A percentile compares a stretch with the other conserved stretches of the same genome.
These are phyloP conservation scores for Scylla paramamosain DNA, from an alignment of 1,140 invertebrate genomes.

Conservation along the genomic window DNA sequence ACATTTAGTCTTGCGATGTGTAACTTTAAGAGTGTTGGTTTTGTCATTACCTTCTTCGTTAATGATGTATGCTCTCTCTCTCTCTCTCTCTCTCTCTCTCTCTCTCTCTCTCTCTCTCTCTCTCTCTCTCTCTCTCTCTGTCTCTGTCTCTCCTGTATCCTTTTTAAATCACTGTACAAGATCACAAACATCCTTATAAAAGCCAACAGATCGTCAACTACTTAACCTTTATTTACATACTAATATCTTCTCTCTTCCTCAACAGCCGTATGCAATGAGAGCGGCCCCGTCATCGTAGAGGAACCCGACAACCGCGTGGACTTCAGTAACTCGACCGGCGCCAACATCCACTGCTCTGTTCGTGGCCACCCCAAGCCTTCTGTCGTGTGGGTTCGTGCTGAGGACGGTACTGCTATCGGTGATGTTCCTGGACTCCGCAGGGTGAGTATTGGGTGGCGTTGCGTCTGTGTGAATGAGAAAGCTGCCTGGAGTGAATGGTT, in stretches of 20 bases:
- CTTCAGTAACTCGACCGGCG: constrained; percentile 96
- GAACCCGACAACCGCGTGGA: constrained; percentile 95
- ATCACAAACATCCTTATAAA: not conserved
- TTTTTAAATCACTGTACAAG: not conserved
- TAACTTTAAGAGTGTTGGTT: not conserved
- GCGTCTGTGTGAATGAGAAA: not conserved
- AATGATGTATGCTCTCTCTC: not conserved
- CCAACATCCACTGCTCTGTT: constrained; percentile 94
- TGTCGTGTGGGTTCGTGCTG: constrained; percentile 92
- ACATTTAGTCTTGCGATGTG: not conserved
- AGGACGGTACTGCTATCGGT: constrained; percentile 91
- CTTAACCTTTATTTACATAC: not conserved
- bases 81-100: not conserved
- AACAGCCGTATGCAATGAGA: constrained; percentile 69
- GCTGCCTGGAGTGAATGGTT: not conserved
- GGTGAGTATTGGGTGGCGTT: constrained; percentile 81
- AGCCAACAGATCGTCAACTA: too few species aligned
- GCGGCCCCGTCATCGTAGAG: constrained; percentile 93
- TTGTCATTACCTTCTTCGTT: not conserved
- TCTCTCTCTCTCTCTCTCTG: not conserved
- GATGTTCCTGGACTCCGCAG: constrained; percentile 93
- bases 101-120: constrained; percentile 31
- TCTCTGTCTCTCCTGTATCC: not conserved
- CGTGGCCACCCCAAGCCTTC: constrained; percentile 93
- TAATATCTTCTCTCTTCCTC: not conserved